Conservation (phyloP, 2,113 vertebrate species). For the Talpa occidentalis region DNA sequence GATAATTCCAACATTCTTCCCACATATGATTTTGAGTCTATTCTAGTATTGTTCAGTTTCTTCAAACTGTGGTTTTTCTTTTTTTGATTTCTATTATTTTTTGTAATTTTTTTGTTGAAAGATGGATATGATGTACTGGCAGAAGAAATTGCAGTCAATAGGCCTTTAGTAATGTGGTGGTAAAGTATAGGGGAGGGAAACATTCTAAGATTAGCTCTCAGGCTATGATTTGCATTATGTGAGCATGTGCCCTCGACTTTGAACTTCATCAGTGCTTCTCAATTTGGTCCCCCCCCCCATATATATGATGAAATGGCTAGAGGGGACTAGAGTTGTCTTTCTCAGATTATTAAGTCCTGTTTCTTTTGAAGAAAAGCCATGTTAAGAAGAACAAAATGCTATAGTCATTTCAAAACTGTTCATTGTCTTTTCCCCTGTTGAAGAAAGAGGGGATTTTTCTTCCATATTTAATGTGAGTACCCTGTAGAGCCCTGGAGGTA, state of each 20-base stretch:
- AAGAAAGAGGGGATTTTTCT: not conserved
- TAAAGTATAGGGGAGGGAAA: not conserved
- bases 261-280: not conserved
- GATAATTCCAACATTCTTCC: too few species aligned
- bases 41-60: not conserved
- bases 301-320: not conserved
- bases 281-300: not conserved
- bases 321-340: not conserved
- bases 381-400: not conserved
- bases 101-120: not conserved
- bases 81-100: not conserved
- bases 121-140: not conserved
- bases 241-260: not conserved
- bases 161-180: not conserved
- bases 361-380: not conserved
- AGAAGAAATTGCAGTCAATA: not conserved
- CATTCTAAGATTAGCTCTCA: not conserved
- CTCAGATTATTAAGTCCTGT: not conserved
- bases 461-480: not conserved
- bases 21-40: not conserved
- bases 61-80: not conserved
- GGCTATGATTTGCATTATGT: not conserved
- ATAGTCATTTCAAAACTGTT: not conserved
- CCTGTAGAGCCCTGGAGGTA: not conserved
- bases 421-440: not conserved